Conservation (phyloP, 2,888 invertebrate species). For the Argyra leucocephala region DNA sequence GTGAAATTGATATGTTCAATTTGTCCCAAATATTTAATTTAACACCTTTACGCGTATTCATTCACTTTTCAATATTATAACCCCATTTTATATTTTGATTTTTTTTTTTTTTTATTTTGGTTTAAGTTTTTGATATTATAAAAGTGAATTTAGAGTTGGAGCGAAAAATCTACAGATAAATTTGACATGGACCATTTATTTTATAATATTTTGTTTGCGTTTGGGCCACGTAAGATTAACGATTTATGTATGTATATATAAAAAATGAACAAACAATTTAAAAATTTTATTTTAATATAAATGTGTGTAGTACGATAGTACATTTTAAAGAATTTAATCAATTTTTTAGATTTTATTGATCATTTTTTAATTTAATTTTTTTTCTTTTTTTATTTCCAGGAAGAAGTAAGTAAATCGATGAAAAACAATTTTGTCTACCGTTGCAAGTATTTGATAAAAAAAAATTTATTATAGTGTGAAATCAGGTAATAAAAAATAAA, state of each 20-base stretch:
- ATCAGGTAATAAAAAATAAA: too few relatives aligned
- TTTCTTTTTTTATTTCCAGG: slow-evolving; percentile 36
- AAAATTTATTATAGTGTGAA: too few relatives aligned
- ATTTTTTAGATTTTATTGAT: slow-evolving; percentile 21
- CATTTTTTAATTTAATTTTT: slow-evolving; percentile 24
- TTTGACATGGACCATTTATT: slow-evolving; percentile 16
- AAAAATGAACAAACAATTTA: too few relatives aligned
- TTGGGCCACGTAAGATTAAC: not conserved
- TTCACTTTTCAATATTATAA: not conserved
- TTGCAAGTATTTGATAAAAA: too few relatives aligned
- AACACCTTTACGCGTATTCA: slow-evolving; percentile 16
- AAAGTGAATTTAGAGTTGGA: not conserved
- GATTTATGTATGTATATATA: slow-evolving; percentile 17
- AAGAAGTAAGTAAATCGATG: slow-evolving; percentile 39
- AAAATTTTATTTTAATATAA: slow-evolving; percentile 25
- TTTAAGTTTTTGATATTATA: too few relatives aligned
- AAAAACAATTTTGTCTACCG: not conserved
- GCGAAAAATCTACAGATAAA: slow-evolving; percentile 15
- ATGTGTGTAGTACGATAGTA: slow-evolving; percentile 20
- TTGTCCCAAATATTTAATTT: slow-evolving; percentile 41
- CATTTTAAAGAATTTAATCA: slow-evolving; percentile 26
- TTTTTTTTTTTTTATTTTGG: too few relatives aligned
- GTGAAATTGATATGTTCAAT: slow-evolving; percentile 44
- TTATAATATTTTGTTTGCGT: slow-evolving; percentile 15
- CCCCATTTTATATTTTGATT: not conserved